Evolutionary conservation across 2,888 invertebrate species (phyloP).

Genomic region (Drosophila robusta): DNA sequence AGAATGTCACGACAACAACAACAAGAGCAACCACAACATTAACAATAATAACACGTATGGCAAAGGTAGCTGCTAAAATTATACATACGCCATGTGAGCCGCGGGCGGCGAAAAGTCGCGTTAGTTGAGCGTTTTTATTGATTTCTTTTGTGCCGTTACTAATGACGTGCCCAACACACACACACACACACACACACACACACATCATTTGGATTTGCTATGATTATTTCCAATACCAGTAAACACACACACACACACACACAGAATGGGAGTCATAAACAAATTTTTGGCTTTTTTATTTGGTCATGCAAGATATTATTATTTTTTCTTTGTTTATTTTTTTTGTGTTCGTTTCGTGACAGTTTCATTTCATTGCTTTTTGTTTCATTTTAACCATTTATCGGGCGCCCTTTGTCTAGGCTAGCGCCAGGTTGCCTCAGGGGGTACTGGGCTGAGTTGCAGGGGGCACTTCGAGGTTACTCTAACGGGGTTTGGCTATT

Average conservation of each 20-base stretch:
- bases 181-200: slow-evolving; percentile 36
- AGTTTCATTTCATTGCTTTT: slow-evolving; percentile 78
- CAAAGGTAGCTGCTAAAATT: slow-evolving; percentile 54
- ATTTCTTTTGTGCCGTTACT: slow-evolving; percentile 73
- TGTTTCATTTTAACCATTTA: slow-evolving; percentile 78
- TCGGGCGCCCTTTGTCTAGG: slow-evolving; percentile 69
- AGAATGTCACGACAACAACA: slow-evolving; percentile 28
- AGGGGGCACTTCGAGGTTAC: slow-evolving; percentile 43
- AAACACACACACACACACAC: slow-evolving; percentile 11
- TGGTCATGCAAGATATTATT: slow-evolving; percentile 60
- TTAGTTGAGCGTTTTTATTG: slow-evolving; percentile 71
- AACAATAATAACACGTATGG: slow-evolving; percentile 54
- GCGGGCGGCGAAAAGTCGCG: slow-evolving; percentile 46
- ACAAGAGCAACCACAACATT: slow-evolving; percentile 30
- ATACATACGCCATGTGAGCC: slow-evolving; percentile 67
- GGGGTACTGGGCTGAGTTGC: slow-evolving; percentile 4
- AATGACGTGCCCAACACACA: slow-evolving; percentile 65
- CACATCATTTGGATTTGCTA: slow-evolving; percentile 49
- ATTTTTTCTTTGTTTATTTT: slow-evolving; percentile 10
- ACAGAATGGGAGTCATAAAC: slow-evolving; percentile 63
- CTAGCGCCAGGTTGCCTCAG: slow-evolving; percentile 16
- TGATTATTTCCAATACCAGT: slow-evolving; percentile 53
- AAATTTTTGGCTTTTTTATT: slow-evolving; percentile 65
- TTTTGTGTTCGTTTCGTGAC: slow-evolving; percentile 65
- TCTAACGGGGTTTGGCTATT: slow-evolving; percentile 57